Conservation (phyloP, 2,888 invertebrate species). For the Cantharis nigra region DNA sequence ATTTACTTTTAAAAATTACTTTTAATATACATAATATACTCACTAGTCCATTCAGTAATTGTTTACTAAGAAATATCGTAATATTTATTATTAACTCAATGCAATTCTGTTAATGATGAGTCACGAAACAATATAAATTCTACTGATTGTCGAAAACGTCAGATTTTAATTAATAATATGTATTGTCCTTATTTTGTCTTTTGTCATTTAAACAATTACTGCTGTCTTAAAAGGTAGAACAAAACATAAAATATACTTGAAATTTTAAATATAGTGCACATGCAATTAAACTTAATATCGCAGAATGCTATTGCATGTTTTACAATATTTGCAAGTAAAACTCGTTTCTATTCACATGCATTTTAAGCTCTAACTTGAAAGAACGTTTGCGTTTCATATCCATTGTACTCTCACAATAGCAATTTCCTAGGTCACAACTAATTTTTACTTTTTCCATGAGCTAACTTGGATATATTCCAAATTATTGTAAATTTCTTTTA, state of each 20-base stretch:
- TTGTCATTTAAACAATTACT: neutral
- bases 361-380: neutral
- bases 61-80: too few species aligned
- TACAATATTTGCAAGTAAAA: neutral
- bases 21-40: too few species aligned
- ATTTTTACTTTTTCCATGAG: slow-evolving; percentile 9
- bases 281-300: neutral
- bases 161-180: too few species aligned
- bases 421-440: slow-evolving; percentile 15
- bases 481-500: slow-evolving; percentile 1
- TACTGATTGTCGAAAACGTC: too few species aligned
- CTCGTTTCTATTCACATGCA: neutral
- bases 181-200: too few species aligned
- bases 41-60: too few species aligned
- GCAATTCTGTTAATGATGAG: too few species aligned
- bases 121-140: too few species aligned
- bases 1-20: too few species aligned
- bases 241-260: neutral
- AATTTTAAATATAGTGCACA: neutral
- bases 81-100: too few species aligned
- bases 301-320: neutral
- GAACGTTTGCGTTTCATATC: slow-evolving; percentile 10
- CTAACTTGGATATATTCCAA: slow-evolving; percentile 10
- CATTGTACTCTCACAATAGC: slow-evolving; percentile 14
- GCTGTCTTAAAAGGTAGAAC: neutral